Evolutionary conservation across 2,113 vertebrate genomes (phyloP).

Genomic region (Aptenodytes patagonicus): DNA sequence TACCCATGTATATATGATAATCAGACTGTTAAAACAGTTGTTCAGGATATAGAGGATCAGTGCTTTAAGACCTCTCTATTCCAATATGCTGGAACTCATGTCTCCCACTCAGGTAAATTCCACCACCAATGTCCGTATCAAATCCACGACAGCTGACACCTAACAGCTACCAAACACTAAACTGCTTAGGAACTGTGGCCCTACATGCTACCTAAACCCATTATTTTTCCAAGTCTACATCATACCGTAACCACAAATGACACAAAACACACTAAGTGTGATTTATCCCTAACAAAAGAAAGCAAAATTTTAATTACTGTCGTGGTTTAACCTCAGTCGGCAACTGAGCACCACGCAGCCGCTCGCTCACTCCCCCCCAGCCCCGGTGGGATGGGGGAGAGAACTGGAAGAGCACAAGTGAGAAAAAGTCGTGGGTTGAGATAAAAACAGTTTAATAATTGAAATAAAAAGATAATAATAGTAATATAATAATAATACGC

Average conservation of each 20-base stretch:
- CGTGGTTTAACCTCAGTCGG: too few species aligned
- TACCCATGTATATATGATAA: neutral
- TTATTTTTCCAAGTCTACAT: neutral
- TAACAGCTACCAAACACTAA: neutral
- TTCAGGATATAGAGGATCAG: neutral
- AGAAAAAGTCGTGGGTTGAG: too few species aligned
- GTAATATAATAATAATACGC: too few species aligned
- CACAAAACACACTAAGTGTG: neutral
- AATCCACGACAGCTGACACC: neutral
- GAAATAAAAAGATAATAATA: too few species aligned
- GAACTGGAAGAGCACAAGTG: too few species aligned
- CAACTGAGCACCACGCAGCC: too few species aligned
- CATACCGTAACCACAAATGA: neutral
- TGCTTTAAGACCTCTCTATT: neutral
- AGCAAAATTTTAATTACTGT: neutral
- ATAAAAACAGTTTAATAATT: too few species aligned
- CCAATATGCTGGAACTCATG: neutral
- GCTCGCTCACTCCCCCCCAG: too few species aligned
- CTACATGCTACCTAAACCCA: neutral
- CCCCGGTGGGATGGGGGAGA: too few species aligned
- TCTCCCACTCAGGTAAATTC: neutral
- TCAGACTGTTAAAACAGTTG: neutral
- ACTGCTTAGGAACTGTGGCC: neutral
- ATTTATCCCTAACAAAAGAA: neutral
- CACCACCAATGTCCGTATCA: rapidly evolving